Conservation (phyloP, 2,113 vertebrate species). For the Cynocephalus volans region DNA sequence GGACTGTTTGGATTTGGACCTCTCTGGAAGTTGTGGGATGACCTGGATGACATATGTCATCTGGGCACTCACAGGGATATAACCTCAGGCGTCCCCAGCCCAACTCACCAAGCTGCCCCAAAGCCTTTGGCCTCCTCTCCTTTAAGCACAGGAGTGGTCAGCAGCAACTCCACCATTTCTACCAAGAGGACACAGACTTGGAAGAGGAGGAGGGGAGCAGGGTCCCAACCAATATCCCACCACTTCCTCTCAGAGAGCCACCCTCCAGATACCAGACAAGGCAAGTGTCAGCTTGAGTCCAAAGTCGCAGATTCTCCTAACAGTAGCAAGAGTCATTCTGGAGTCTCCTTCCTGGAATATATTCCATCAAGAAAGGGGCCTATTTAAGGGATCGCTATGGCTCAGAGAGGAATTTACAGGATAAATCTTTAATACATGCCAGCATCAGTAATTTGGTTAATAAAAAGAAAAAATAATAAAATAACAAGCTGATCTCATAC, state of each 20-base stretch:
- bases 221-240: not conserved
- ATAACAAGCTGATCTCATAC: conserved; percentile 55
- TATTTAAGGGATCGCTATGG: conserved; percentile 49
- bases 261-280: not conserved
- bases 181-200: not conserved
- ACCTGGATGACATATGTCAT: not conserved
- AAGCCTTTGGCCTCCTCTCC: not conserved
- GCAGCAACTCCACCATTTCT: not conserved
- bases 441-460: conserved; percentile 72
- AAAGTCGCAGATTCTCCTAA: not conserved
- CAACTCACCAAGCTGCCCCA: not conserved
- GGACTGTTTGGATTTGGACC: not conserved
- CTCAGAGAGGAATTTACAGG: conserved; percentile 69
- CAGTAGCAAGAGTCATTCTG: not conserved
- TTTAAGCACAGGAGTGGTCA: not conserved
- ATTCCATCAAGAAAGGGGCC: conserved; percentile 26
- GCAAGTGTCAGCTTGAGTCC: not conserved
- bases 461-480: conserved; percentile 80
- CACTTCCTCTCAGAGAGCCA: not conserved
- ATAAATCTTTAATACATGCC: conserved; percentile 73
- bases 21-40: not conserved
- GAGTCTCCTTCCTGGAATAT: not conserved
- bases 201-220: not conserved
- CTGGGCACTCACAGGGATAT: not conserved
- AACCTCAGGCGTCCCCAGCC: not conserved